Base-by-base conservation (phyloP, 2,888 invertebrate genomes). In the Cataglyphis albicans region DNA sequence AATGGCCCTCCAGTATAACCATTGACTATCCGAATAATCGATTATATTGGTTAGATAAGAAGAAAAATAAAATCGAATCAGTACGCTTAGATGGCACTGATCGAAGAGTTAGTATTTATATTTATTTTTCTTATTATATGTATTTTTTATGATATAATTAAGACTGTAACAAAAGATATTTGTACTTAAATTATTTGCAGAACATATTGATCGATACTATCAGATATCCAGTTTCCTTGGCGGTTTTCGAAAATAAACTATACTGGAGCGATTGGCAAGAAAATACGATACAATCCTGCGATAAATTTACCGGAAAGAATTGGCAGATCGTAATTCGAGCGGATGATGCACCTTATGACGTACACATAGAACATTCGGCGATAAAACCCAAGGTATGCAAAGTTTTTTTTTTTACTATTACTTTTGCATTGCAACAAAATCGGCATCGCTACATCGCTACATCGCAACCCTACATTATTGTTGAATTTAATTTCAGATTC, bases 201-300 rank as follows among this genome's bases (percentile, higher is more conserved):
- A 90, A 95, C 1, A 92, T 96, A 32, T 92, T 96, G 1, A 94
- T 96, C 90, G 96, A 96, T n/a, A 95, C 96, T 0, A 96, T 97
- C 21, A 96, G 97, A 87, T 97, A 98, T 93, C 98, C 99, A 0
- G 98, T 97, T 94, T 96, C 98, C 0, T 95, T 99, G 86, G 96
- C 97, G 0, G 96, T 99, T 0, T 99, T 98, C 93, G 98, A 98
- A 95, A 97, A 98, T 94, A 96, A 96, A 1, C 93, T 99, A 0
- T 99, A 97, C 95, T 99, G 98, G 98, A 98, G 98, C 63, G 98
- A 99, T 93, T 98, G 98, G 98, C 48, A n/a, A 12, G 95, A 96
- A 0, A 96, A 96, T 91, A 96, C 97, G 44, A 96, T 98, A 12
- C 96, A 97, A 89, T 96, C 96, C 0, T 97, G 97, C 73, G 96